These are phyloP conservation scores for Steinernema feltiae DNA, from an alignment of 1,140 invertebrate genomes.

Conservation along the genomic window DNA sequence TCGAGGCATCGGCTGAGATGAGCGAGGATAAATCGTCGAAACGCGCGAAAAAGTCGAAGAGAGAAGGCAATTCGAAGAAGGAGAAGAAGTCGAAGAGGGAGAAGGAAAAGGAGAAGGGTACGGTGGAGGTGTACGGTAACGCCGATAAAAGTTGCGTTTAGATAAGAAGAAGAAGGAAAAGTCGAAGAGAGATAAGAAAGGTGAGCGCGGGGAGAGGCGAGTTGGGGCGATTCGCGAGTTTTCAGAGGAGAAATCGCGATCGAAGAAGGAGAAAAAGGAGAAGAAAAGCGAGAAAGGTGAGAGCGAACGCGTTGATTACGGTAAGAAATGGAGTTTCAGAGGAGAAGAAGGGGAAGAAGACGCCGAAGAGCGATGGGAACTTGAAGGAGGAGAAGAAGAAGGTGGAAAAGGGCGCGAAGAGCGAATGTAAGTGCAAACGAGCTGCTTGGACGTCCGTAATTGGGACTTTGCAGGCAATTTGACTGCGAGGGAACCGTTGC, in stretches of 20 bases:
- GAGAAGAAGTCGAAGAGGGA: slow-evolving; percentile 4
- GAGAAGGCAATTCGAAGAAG: background rate
- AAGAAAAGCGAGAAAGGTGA: background rate
- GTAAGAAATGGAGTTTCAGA: background rate
- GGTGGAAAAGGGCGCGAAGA: background rate
- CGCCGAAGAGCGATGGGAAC: background rate
- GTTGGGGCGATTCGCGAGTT: no score
- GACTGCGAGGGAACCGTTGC: background rate
- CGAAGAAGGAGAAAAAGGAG: no score
- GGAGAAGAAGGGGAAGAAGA: background rate
- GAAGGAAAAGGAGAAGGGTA: background rate
- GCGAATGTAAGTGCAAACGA: background rate
- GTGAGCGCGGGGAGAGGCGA: background rate
- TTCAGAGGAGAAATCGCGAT: no score
- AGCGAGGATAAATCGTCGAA: background rate
- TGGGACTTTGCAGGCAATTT: background rate
- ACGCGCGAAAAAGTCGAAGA: background rate
- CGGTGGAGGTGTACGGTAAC: no score
- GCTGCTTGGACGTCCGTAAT: background rate
- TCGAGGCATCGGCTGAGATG: background rate
- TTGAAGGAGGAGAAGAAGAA: background rate
- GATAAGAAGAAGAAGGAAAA: background rate
- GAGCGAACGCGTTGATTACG: background rate
- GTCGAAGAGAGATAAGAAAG: background rate
- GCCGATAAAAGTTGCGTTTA: background rate